Percentiles rank a stretch among this genome's conserved stretches.
phyloP scores from a whole-genome alignment of 2,113 vertebrate species.

The Crotalus horridus region DNA sequence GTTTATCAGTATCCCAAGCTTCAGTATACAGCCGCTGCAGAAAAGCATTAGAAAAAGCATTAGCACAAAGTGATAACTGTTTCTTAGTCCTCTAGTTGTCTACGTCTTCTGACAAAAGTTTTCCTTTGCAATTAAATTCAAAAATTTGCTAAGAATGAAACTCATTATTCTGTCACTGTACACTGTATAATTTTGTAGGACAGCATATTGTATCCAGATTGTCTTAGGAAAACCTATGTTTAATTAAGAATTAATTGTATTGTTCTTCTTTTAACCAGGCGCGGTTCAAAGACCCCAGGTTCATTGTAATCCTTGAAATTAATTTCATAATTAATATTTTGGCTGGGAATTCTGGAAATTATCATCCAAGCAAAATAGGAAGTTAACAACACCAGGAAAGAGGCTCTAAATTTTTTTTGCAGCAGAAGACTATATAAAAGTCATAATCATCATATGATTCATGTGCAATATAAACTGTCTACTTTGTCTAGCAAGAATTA shows the following conservation, averaged over 20 bases:
- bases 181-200: neutral
- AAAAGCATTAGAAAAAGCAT: neutral
- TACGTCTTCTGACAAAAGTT: neutral
- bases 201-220: neutral
- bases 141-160: neutral
- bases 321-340: neutral
- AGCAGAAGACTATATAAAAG: neutral
- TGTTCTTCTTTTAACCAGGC: neutral
- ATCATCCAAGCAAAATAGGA: neutral
- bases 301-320: neutral
- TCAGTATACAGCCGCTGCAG: conserved; percentile 66
- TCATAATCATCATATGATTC: neutral
- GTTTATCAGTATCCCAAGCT: conserved; percentile 71
- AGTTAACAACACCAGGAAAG: neutral
- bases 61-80: neutral
- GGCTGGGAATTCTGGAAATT: neutral
- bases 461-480: neutral
- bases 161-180: neutral
- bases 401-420: neutral
- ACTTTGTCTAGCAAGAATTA: neutral
- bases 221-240: neutral
- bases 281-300: neutral
- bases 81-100: neutral
- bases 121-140: neutral
- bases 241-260: neutral